Evolutionary conservation across 2,113 vertebrate genomes (phyloP).

Genomic region (Phrynocephalus versicolor): DNA sequence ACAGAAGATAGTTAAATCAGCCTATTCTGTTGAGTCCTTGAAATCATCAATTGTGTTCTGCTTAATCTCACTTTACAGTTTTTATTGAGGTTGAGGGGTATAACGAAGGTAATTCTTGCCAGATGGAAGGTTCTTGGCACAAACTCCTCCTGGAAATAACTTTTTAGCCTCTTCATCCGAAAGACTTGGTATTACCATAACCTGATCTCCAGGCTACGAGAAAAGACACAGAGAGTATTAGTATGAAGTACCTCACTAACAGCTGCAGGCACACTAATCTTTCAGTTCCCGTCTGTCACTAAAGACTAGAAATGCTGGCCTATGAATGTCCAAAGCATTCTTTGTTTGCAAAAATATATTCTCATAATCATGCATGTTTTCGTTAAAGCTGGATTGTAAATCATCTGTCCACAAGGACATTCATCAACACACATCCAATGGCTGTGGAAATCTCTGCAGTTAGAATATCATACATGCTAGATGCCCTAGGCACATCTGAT

Average conservation of each 20-base stretch:
- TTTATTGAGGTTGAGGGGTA: slow-evolving; percentile 79
- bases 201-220: slow-evolving; percentile 83
- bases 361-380: background rate
- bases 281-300: background rate
- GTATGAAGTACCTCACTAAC: background rate
- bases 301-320: background rate
- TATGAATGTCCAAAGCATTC: background rate
- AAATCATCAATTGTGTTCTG: rapidly evolving
- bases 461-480: background rate
- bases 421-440: background rate
- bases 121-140: slow-evolving; percentile 89
- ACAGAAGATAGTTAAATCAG: background rate
- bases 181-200: slow-evolving; percentile 92
- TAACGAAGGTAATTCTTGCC: slow-evolving; percentile 95
- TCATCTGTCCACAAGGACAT: background rate
- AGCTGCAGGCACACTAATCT: background rate
- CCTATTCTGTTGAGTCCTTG: background rate
- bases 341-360: background rate
- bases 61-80: background rate
- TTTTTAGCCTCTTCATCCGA: slow-evolving; percentile 85
- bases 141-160: slow-evolving; percentile 88
- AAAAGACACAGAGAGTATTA: rapidly evolving
- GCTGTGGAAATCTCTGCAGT: background rate
- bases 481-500: no score
- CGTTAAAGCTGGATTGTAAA: background rate